Evolutionary conservation across 2,888 invertebrate species (phyloP).

Genomic region (Trissonchulus sp.): DNA sequence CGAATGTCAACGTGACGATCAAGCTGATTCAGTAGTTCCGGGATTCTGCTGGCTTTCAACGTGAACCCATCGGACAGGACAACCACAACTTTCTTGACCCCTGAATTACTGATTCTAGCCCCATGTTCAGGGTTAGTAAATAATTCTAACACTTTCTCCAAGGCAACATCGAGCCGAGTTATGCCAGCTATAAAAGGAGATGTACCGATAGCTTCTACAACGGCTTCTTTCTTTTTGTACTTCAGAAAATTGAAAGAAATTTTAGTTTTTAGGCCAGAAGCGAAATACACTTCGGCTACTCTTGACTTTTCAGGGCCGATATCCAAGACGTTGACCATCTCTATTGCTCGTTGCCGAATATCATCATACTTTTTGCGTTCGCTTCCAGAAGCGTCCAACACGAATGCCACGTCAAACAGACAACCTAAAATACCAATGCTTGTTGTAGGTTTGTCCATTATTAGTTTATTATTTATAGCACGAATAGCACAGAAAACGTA

Average conservation of each 20-base stretch:
- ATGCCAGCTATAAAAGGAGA: not conserved
- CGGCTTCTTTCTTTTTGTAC: not conserved
- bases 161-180: not conserved
- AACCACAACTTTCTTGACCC: not conserved
- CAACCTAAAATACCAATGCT: too few relatives aligned
- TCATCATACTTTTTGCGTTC: not conserved
- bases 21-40: not conserved
- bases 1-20: not conserved
- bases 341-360: not conserved
- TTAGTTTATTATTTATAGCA: not conserved
- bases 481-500: too few relatives aligned
- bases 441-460: not conserved
- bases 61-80: not conserved
- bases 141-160: not conserved
- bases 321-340: not conserved
- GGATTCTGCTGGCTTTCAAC: not conserved
- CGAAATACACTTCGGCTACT: conserved; percentile 1
- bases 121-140: not conserved
- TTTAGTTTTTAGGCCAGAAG: not conserved
- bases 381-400: conserved; percentile 12
- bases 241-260: not conserved
- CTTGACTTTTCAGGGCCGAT: not conserved
- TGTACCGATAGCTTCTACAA: not conserved
- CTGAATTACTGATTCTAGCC: not conserved
- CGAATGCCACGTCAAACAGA: not conserved